Percentiles rank a stretch among this genome's conserved stretches.
Evolutionary conservation across 2,113 vertebrate genomes (phyloP).

Genomic region (Psettodes erumei): DNA sequence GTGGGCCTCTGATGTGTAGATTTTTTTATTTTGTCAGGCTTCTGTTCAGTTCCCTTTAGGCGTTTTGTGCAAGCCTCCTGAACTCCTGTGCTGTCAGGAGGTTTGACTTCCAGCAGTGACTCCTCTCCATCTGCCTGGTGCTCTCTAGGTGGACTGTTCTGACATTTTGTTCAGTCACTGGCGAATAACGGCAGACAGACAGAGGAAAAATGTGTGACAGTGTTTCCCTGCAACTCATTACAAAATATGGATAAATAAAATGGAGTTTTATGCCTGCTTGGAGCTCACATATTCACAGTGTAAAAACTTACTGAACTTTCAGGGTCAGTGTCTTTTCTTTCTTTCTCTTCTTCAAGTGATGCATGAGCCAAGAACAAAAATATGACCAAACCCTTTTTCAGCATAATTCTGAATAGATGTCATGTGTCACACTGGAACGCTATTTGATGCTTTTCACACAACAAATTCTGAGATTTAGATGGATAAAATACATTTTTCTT

Average conservation of each 20-base stretch:
- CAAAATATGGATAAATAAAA: no score
- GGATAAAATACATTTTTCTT: no score
- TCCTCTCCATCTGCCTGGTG: constrained; percentile 50
- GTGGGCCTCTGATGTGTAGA: constrained; percentile 12
- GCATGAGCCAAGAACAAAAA: no score
- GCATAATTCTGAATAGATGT: no score
- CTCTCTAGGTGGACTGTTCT: constrained; percentile 55
- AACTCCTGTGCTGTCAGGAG: constrained; percentile 40
- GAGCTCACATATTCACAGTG: no score
- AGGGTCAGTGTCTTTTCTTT: no score
- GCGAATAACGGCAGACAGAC: constrained; percentile 39
- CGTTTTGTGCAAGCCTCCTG: constrained; percentile 33
- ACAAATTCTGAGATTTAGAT: background rate
- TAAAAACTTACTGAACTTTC: no score
- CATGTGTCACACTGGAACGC: no score
- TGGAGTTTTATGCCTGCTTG: no score
- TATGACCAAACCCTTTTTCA: no score
- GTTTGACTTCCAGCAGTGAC: constrained; percentile 52
- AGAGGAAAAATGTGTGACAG: background rate
- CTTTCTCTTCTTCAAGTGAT: no score
- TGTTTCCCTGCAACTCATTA: background rate
- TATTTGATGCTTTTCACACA: background rate
- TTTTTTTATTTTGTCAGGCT: constrained; percentile 13
- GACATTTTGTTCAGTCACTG: constrained; percentile 62
- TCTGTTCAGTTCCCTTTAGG: constrained; percentile 37